Conservation (phyloP, 2,888 invertebrate genomes). For the Papilio protenor region DNA sequence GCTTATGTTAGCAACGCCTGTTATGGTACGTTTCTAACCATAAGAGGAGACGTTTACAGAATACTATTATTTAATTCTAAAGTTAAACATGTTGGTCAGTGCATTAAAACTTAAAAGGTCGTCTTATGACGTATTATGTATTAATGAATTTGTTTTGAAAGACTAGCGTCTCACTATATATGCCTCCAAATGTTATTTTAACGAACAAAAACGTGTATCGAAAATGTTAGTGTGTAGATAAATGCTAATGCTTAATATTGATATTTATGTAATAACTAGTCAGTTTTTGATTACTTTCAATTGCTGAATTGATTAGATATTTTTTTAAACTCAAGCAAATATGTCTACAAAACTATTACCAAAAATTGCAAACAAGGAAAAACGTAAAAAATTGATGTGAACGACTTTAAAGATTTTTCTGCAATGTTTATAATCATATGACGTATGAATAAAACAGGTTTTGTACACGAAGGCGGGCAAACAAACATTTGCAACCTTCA, state of each 20-base stretch:
- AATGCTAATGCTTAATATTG: background rate
- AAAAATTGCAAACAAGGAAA: background rate
- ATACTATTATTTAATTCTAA: constrained; percentile 13
- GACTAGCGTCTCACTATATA: background rate
- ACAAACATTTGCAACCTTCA: constrained; percentile 23
- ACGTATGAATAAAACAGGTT: constrained; percentile 17
- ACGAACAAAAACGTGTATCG: background rate
- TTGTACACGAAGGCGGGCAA: background rate
- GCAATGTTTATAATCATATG: background rate
- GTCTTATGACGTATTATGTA: constrained; percentile 21
- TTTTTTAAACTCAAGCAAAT: background rate
- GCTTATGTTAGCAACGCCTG: constrained; percentile 11
- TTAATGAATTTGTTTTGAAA: constrained; percentile 23
- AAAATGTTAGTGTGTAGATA: background rate
- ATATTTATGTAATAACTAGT: background rate
- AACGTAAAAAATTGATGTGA: background rate
- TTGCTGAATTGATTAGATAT: background rate
- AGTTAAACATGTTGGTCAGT: constrained; percentile 6
- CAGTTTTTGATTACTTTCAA: background rate
- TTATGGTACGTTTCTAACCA: background rate
- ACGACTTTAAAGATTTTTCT: background rate
- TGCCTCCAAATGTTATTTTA: background rate
- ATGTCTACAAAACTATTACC: background rate
- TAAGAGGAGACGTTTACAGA: constrained; percentile 10
- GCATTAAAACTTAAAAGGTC: background rate